Conservation (phyloP, 1,140 invertebrate species). For the Papilio aristodemus region DNA sequence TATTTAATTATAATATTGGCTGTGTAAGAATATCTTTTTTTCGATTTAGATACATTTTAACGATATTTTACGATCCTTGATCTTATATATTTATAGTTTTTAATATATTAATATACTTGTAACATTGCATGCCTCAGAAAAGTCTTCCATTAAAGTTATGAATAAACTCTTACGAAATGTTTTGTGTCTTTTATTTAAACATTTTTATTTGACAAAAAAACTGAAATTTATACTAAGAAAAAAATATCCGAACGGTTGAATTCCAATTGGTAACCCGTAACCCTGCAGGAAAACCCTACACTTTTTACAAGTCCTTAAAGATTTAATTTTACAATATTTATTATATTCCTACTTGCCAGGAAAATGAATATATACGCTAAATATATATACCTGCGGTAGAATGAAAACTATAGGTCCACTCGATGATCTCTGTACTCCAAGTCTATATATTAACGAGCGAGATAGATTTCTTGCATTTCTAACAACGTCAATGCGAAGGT, state of each 20-base stretch:
- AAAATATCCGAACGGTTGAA: no score
- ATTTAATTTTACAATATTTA: no score
- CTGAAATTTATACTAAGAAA: no score
- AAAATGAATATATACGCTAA: no score
- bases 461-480: not conserved
- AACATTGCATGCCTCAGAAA: constrained; percentile 42
- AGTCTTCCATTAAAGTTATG: constrained; percentile 45
- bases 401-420: no score
- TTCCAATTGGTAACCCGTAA: no score
- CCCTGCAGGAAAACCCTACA: no score
- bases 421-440: not conserved
- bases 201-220: no score
- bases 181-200: not conserved
- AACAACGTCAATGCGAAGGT: constrained; percentile 11
- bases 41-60: not conserved
- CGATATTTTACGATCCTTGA: not conserved
- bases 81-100: constrained; percentile 5
- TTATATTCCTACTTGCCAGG: no score
- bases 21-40: not conserved
- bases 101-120: constrained; percentile 24
- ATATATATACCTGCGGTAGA: no score
- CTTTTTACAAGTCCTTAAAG: no score
- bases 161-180: constrained; percentile 13
- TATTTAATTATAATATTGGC: constrained; percentile 14
- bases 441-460: not conserved